Base-by-base conservation (phyloP, 2,113 vertebrate genomes). In the Phaetusa simplex region DNA sequence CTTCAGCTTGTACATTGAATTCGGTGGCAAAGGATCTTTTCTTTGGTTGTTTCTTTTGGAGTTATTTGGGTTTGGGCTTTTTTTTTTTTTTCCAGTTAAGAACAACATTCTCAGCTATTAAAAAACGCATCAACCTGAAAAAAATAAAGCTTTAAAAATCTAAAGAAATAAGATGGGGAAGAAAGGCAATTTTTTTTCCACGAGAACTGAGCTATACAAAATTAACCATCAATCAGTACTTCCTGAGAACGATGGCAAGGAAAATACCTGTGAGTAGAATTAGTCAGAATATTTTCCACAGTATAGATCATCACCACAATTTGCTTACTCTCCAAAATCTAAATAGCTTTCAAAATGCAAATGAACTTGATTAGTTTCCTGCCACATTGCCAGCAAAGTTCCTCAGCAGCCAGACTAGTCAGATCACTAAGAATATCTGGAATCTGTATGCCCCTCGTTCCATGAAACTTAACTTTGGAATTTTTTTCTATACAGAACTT, bases 271-370 rank as follows among this genome's bases (percentile, higher is more conserved):
- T 61, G 19, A 84, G 14, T 38, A 64, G 42, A 79, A 66, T 49
- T 70, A 82, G 32, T 82, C 21, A 45, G 26, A 84, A 7, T 38
- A 53, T 49, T 73, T 93, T 71, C 40, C 18, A 55, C 26, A 34
- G 4, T 34, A 53, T 26, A 55, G 26, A 42, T n/a, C 34, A 34
- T 49, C 50, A 82, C 6, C 2, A 62, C 9, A 50, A 23, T 64
- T 71, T 92, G 2, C 34, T 90, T 94, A 71, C 14, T 82, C 23
- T 74, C 10, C 14, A 91, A 96, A 84, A 81, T 36, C 64, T 93
- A 86, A 81, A 84, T 38, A 87, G 12, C 42, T 91, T 79, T 89
- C 38, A 89, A 93, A 95, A 82, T 70, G 56, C 18, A 72, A 81
- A 94, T 50, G 16, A 59, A 47, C 32, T 67, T 79, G 32, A 59